Evolutionary conservation across 37 sponge, comb jelly and placozoan species (phyloP), one percentile per base, ranked within the genome.

Genomic region (Axinella damicornis): DNA sequence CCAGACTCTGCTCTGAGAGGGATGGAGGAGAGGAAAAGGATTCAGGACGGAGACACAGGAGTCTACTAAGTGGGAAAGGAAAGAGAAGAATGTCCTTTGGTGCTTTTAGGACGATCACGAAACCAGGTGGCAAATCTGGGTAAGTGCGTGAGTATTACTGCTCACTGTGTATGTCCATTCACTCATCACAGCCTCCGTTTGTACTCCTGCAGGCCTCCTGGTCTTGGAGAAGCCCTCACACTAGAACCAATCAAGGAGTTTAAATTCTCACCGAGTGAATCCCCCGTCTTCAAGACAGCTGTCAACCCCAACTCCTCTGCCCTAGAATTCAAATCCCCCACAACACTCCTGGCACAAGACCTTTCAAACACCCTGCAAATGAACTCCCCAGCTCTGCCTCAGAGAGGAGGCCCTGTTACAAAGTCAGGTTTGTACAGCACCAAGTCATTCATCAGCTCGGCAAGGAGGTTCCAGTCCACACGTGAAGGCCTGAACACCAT

Each of bases 401-500:
- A 61, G 62, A 22, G 5, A 5, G 25, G 5, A 61, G 12, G 14
- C 62, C 4, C n/a, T 61, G 62, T 12, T 61, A 14, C 12, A 5
- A 61, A 61, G 9, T 9, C 46, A 46, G 46, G 46, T 9, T 4
- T 46, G 6, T 46, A 9, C 46, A 46, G 46, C 46, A 46, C 46
- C 4, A 12, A 12, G 46, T 46, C 46, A 46, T 9, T 46, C 6
- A 4, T 46, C 46, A 74, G 34, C 34, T 59, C 74, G 0, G 39
- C 54, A 31, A 27, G 65, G 25, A 76, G 37, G 54, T 53, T 53
- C 65, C 53, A 76, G n/a, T 21, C 56, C 2, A 36, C 67, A 11
- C 16, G 71, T 28, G 60, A 57, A 21, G 87, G 87, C 19, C 73
- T 86, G 16, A 86, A 86, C 46, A 60, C 71, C 25, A n/a, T 86